Conservation (phyloP, 92 coral and sea anemone genomes). For the Actinostola sp. region DNA sequence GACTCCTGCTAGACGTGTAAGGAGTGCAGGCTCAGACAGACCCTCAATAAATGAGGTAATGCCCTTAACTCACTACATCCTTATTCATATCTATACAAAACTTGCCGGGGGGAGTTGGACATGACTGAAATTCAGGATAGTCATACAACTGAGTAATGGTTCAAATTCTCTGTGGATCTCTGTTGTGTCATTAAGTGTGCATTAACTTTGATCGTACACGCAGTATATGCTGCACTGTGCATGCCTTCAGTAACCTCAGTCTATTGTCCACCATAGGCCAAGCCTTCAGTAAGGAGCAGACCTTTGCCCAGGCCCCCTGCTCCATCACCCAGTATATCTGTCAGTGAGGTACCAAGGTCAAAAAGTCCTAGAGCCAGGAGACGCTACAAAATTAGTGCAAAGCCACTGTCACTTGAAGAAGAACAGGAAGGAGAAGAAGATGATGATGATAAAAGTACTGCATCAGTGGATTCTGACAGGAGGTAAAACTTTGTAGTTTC, state of each 20-base stretch:
- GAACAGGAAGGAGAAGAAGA: slow-evolving; percentile 72
- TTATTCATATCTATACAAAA: too few species aligned
- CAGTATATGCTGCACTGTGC: background rate
- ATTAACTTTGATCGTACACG: too few species aligned
- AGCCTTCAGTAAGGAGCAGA: slow-evolving; percentile 33
- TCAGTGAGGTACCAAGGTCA: slow-evolving; percentile 56
- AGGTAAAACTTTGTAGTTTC: slow-evolving; percentile 47
- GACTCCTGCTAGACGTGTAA: slow-evolving; percentile 44
- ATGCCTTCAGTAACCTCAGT: too few species aligned
- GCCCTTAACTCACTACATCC: too few species aligned
- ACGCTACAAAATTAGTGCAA: slow-evolving; percentile 70
- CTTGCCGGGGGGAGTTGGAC: too few species aligned
- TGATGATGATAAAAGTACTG: slow-evolving; percentile 63
- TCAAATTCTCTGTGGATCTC: too few species aligned
- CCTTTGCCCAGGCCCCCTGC: slow-evolving; percentile 85
- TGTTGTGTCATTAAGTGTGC: too few species aligned
- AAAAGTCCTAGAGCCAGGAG: slow-evolving; percentile 86
- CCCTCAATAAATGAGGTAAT: slow-evolving; percentile 26
- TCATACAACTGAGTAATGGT: too few species aligned
- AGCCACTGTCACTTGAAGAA: slow-evolving; percentile 64
- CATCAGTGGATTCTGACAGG: slow-evolving; percentile 67
- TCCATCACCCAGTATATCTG: slow-evolving; percentile 21
- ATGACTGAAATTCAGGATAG: too few species aligned
- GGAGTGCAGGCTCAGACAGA: slow-evolving; percentile 50
- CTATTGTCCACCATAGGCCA: background rate